Evolutionary conservation across 2,888 invertebrate species (phyloP), one percentile per base, ranked within the genome.

Genomic region (Mythimna impura): DNA sequence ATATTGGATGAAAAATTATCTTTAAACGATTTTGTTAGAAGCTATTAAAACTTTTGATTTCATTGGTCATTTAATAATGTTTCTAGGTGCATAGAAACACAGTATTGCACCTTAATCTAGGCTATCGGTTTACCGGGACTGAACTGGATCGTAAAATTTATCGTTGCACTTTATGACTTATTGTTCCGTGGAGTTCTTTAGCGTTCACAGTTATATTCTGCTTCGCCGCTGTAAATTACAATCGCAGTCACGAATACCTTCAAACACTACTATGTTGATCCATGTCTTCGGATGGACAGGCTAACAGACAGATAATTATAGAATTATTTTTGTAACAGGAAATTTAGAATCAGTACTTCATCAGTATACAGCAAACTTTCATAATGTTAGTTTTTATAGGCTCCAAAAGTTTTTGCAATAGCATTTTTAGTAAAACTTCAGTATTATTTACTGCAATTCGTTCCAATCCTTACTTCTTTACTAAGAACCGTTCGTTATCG

Each of bases 111-210:
- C 77, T 81, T 79, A 86, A 89, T 94, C 91, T 95, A 92, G 95
- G 95, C 91, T 94, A 95, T 95, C 95, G 88, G 91, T 90, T 90
- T 90, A 92, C 90, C 85, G 73, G 91, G 89, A 82, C 91, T 89
- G 85, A 81, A 75, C 87, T 87, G 87, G 88, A 90, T 93, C 93
- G 92, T 94, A 91, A 95, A 94, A 89, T 86, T 95, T 95, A 94
- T 95, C 93, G 94, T 87, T 88, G 83, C 83, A 84, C 75, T 94
- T 94, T 94, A 95, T 91, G 93, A 93, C 89, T 92, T 91, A 95
- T 95, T 95, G 95, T 96, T 93, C 87, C 80, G 76, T 83, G 81
- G 73, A 82, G 80, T 89, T 89, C 89, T 88, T 83, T 72, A 71
- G 71, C 78, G 74, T 88, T 89, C 88, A 90, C 84, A 81, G 83